These are phyloP conservation scores for Yponomeuta sedellus DNA, from an alignment of 2,888 invertebrate species.

Conservation along the genomic window DNA sequence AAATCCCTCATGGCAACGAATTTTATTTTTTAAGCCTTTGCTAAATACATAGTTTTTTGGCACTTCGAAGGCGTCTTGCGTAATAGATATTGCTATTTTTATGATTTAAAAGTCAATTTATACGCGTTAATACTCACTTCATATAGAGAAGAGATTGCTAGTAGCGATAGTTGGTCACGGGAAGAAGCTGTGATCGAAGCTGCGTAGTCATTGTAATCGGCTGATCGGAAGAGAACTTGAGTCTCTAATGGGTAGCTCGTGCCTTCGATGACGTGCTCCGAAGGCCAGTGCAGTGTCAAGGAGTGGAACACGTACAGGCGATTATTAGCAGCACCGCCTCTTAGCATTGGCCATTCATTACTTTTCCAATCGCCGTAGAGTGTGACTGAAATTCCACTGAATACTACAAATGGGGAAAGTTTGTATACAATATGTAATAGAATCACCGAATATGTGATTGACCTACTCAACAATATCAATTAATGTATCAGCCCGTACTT, in stretches of 20 bases:
- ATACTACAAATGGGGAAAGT: neutral
- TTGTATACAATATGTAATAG: neutral
- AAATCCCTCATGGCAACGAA: no score
- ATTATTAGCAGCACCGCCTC: slow-evolving; percentile 53
- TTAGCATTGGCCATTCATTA: slow-evolving; percentile 37
- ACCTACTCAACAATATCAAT: no score
- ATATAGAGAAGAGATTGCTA: slow-evolving; percentile 48
- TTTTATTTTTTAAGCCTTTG: no score
- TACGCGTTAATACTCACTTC: slow-evolving; percentile 31
- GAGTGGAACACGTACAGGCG: slow-evolving; percentile 57
- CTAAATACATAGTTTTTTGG: no score
- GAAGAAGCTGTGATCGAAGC: slow-evolving; percentile 38
- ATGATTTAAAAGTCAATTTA: neutral
- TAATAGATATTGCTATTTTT: no score
- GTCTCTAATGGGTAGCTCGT: slow-evolving; percentile 50
- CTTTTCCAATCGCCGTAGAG: slow-evolving; percentile 42
- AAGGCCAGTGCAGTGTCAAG: slow-evolving; percentile 46
- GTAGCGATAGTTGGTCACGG: slow-evolving; percentile 46
- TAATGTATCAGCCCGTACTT: no score
- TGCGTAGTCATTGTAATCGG: slow-evolving; percentile 40
- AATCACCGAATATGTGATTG: no score
- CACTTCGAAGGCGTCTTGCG: no score
- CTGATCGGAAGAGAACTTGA: slow-evolving; percentile 47
- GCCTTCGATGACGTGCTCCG: slow-evolving; percentile 48
- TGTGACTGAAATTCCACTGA: slow-evolving; percentile 34